These are phyloP conservation scores for Achatina immaculata DNA, from an alignment of 1,140 invertebrate species.

Conservation along the genomic window DNA sequence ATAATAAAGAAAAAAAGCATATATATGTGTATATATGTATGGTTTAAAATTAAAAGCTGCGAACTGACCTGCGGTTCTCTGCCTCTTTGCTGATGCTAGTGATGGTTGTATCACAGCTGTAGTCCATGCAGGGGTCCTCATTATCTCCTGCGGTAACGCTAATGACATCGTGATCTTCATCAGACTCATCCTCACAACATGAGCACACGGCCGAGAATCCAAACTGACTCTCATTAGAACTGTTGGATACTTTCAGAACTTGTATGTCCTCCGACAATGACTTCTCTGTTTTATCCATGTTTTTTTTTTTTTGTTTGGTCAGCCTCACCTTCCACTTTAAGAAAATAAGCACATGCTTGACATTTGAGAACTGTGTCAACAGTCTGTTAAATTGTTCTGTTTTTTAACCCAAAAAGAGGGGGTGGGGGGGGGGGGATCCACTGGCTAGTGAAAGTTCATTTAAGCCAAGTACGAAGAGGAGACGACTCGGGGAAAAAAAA, in stretches of 20 bases:
- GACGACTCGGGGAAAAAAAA: neutral
- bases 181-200: neutral
- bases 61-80: neutral
- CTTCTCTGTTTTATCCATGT: neutral
- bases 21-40: too few species aligned
- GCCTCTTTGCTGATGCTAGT: constrained; percentile 8
- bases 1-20: too few species aligned
- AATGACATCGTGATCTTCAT: neutral
- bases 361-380: neutral
- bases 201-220: neutral
- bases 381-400: too few species aligned
- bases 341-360: neutral
- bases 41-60: neutral
- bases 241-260: neutral
- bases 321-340: neutral
- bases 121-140: neutral
- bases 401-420: too few species aligned
- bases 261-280: neutral
- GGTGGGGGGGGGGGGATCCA: too few species aligned
- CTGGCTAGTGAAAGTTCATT: too few species aligned
- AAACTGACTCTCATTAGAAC: neutral
- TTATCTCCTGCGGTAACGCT: neutral
- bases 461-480: too few species aligned
- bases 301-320: neutral
- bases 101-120: neutral